A percentile compares a stretch with the other conserved stretches of the same genome.
These are phyloP conservation scores for Arctia plantaginis DNA, from an alignment of 2,888 invertebrate genomes.

Conservation along the genomic window DNA sequence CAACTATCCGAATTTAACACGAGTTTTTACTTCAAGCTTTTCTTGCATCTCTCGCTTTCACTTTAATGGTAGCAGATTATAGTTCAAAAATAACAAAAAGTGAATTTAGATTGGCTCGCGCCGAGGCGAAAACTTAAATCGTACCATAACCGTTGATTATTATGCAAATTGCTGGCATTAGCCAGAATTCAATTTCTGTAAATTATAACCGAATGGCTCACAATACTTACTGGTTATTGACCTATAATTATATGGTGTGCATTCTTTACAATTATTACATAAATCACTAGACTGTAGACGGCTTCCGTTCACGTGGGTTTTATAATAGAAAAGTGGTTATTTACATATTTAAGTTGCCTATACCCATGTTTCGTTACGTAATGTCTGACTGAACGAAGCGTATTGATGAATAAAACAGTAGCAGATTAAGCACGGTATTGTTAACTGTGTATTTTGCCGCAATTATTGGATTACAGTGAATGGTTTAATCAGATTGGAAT, in stretches of 20 bases:
- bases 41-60: conserved; percentile 9
- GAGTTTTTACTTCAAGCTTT: neutral
- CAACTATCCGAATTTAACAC: neutral
- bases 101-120: conserved; percentile 40
- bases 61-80: neutral
- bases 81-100: conserved; percentile 43
- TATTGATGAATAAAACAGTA: conserved; percentile 15
- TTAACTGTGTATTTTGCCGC: neutral
- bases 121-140: conserved; percentile 56
- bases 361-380: conserved; percentile 17
- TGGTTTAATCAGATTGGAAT: conserved; percentile 8
- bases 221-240: conserved; percentile 61
- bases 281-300: conserved; percentile 48
- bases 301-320: conserved; percentile 42
- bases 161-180: conserved; percentile 75
- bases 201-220: conserved; percentile 69
- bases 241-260: conserved; percentile 62
- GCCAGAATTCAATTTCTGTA: conserved; percentile 77
- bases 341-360: conserved; percentile 30
- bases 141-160: conserved; percentile 54
- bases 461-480: conserved; percentile 2
- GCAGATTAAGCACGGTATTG: conserved; percentile 5
- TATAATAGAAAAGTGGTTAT: conserved; percentile 26
- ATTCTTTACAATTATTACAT: conserved; percentile 60
- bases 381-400: conserved; percentile 1